Evolutionary conservation across 2,797 vertebrate genomes (phyloP).

Genomic region (Sebastes hubbsi): DNA sequence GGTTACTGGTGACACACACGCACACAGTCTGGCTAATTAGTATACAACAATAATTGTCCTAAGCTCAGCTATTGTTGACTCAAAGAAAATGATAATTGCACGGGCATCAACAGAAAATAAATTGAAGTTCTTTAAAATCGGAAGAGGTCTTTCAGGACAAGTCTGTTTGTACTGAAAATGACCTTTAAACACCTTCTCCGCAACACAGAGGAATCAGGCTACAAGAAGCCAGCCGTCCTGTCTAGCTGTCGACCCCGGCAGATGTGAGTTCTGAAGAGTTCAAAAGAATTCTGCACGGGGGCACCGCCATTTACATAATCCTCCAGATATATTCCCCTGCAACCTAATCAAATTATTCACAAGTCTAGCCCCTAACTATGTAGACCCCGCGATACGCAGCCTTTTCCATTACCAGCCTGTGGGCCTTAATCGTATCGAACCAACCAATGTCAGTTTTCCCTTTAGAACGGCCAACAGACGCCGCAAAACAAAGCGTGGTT

Average conservation of each 20-base stretch:
- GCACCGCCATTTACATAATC: slow-evolving; percentile 89
- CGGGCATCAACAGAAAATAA: slow-evolving; percentile 83
- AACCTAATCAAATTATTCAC: slow-evolving; percentile 91
- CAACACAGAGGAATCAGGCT: slow-evolving; percentile 79
- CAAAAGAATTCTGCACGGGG: slow-evolving; percentile 88
- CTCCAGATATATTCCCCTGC: slow-evolving; percentile 89
- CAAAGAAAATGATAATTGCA: slow-evolving; percentile 85
- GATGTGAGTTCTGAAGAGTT: slow-evolving; percentile 90
- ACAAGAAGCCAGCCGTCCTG: slow-evolving; percentile 82
- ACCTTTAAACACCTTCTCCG: slow-evolving; percentile 86
- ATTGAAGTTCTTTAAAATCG: slow-evolving; percentile 80
- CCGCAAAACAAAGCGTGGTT: slow-evolving; percentile 75
- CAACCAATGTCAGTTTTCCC: slow-evolving; percentile 86
- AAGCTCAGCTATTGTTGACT: slow-evolving; percentile 83
- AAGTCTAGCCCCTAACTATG: slow-evolving; percentile 87
- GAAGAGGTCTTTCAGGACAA: slow-evolving; percentile 82
- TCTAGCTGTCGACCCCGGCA: slow-evolving; percentile 88
- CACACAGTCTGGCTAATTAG: slow-evolving; percentile 81
- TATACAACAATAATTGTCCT: slow-evolving; percentile 83
- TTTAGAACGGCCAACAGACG: slow-evolving; percentile 75
- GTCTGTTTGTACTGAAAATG: slow-evolving; percentile 85
- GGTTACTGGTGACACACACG: slow-evolving; percentile 74
- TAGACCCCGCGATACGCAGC: slow-evolving; percentile 80
- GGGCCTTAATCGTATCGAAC: slow-evolving; percentile 83
- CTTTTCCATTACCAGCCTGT: slow-evolving; percentile 80